A percentile compares a stretch with the other conserved stretches of the same genome.
phyloP scores from a whole-genome alignment of 2,113 vertebrate species.

The Plecturocebus donacophilus region DNA sequence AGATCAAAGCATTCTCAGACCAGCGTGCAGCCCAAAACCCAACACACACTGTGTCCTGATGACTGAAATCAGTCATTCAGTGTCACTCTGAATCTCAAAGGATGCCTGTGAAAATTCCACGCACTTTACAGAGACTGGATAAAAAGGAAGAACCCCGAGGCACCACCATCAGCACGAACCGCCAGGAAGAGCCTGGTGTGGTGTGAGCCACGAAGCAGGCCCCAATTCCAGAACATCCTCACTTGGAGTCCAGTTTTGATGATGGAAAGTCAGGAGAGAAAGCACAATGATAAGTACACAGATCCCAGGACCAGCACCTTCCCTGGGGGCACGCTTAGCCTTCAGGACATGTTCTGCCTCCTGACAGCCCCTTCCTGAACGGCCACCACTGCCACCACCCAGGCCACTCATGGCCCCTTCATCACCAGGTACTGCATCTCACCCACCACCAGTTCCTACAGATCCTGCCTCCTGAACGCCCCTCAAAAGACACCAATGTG shows the following conservation, averaged over 20 bases:
- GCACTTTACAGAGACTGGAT: neutral
- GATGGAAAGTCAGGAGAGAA: neutral
- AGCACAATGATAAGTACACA: neutral
- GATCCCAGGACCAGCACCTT: neutral
- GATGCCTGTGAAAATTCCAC: neutral
- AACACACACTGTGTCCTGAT: neutral
- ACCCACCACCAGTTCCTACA: neutral
- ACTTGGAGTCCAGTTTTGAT: neutral
- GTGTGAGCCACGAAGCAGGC: too few species aligned
- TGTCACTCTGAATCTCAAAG: neutral
- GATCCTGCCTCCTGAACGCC: neutral
- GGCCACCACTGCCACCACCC: neutral
- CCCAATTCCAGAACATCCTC: neutral
- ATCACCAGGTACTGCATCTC: too few species aligned
- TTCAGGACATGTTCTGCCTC: neutral
- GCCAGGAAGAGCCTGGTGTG: neutral
- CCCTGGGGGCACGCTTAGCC: neutral
- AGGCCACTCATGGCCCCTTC: neutral
- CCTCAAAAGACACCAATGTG: neutral
- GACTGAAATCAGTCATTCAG: neutral
- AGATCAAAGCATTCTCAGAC: neutral
- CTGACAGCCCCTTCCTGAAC: neutral
- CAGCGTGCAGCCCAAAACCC: rapidly evolving
- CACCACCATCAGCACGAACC: neutral
- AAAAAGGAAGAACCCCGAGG: neutral